These are phyloP conservation scores for Tachina lurida DNA, from an alignment of 2,888 invertebrate species.

Conservation along the genomic window DNA sequence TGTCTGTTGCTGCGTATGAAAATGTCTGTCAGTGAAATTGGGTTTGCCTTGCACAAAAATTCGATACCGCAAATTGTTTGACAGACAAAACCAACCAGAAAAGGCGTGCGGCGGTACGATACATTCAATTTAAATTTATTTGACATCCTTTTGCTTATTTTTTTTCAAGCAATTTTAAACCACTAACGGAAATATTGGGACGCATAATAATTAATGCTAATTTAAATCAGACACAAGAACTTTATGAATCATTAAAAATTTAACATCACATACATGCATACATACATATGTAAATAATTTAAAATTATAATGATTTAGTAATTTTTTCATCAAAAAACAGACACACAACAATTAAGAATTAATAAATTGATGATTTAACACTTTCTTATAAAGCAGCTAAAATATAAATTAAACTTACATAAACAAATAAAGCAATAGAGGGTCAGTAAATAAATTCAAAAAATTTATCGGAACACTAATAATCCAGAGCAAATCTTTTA, in stretches of 20 bases:
- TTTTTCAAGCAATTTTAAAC: slow-evolving; percentile 24
- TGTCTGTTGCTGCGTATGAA: neutral
- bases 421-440: slow-evolving; percentile 1
- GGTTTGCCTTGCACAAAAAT: slow-evolving; percentile 36
- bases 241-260: slow-evolving; percentile 42
- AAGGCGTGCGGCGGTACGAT: neutral
- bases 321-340: neutral
- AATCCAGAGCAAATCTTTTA: neutral
- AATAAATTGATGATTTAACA: slow-evolving; percentile 47
- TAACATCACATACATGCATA: neutral
- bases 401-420: neutral
- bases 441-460: neutral
- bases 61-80: slow-evolving; percentile 23
- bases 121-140: slow-evolving; percentile 26
- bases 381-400: slow-evolving; percentile 23
- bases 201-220: slow-evolving; percentile 60
- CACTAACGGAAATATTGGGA: slow-evolving; percentile 60
- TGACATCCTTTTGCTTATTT: slow-evolving; percentile 55
- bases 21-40: slow-evolving; percentile 1
- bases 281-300: neutral
- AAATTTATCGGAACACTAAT: neutral
- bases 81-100: slow-evolving; percentile 20
- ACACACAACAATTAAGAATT: slow-evolving; percentile 6
- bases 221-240: slow-evolving; percentile 47
- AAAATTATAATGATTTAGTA: slow-evolving; percentile 8